phyloP scores from a whole-genome alignment of 30 jellyfish, hydroid and myxozoan species.

The Chrysaora quinquecirrha region DNA sequence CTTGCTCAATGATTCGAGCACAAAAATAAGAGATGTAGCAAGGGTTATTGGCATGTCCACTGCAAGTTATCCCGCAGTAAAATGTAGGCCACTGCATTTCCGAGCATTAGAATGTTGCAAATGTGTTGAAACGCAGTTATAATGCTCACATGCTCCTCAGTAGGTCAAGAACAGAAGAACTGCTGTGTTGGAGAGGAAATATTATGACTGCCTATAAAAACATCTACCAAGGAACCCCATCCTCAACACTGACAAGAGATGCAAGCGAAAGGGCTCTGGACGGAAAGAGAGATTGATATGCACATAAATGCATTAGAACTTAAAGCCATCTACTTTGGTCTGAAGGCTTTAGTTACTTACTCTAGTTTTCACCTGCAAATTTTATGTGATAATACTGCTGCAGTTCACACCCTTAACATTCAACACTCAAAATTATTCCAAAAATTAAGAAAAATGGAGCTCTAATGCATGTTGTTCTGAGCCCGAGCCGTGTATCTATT shows the following conservation, averaged over 20 bases:
- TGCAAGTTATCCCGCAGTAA: slow-evolving; percentile 45
- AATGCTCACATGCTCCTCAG: not conserved
- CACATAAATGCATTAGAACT: slow-evolving; percentile 41
- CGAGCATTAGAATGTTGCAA: slow-evolving; percentile 23
- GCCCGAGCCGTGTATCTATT: too few relatives aligned
- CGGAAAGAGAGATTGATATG: not conserved
- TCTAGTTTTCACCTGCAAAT: slow-evolving; percentile 2
- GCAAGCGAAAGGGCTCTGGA: slow-evolving; percentile 37
- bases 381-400: slow-evolving; percentile 33
- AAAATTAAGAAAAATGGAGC: too few relatives aligned
- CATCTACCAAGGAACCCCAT: slow-evolving; percentile 28
- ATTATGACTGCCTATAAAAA: slow-evolving; percentile 16
- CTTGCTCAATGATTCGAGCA: not conserved
- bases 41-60: slow-evolving; percentile 26
- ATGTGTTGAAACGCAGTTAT: slow-evolving; percentile 3
- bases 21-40: slow-evolving; percentile 47
- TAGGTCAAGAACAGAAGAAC: not conserved
- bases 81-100: slow-evolving; percentile 39
- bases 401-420: slow-evolving; percentile 16
- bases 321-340: slow-evolving; percentile 29
- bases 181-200: slow-evolving; percentile 29
- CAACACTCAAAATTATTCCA: too few relatives aligned
- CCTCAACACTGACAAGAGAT: slow-evolving; percentile 4
- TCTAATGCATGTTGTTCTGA: too few relatives aligned
- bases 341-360: slow-evolving; percentile 6